Conservation (phyloP, 2,113 vertebrate genomes). For the Sprattus sprattus region DNA sequence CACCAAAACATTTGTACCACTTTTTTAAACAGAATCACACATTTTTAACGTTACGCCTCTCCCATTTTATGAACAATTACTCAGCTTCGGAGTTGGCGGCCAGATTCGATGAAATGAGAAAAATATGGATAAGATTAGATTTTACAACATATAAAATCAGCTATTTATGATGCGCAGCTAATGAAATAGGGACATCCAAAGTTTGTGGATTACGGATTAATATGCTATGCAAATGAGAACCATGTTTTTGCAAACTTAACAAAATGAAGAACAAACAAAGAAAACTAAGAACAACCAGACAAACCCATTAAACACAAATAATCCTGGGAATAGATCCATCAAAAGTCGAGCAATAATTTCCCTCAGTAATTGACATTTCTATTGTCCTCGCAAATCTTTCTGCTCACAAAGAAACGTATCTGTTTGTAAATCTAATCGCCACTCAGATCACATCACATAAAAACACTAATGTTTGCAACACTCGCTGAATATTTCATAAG, state of each 20-base stretch:
- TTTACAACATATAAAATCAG: not conserved
- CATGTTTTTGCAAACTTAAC: not conserved
- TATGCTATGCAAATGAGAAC: not conserved
- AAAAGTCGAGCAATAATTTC: not conserved
- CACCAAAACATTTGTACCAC: slow-evolving; percentile 29
- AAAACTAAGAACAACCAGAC: not conserved
- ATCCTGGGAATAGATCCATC: not conserved
- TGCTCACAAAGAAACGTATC: not conserved
- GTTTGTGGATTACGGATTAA: not conserved
- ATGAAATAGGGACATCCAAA: not conserved
- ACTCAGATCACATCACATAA: no score
- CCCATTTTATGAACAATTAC: slow-evolving; percentile 22
- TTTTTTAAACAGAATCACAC: slow-evolving; percentile 27
- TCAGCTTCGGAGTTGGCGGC: not conserved
- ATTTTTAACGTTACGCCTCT: slow-evolving; percentile 36
- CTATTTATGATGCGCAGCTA: not conserved
- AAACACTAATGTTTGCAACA: not conserved
- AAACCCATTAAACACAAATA: not conserved
- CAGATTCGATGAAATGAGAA: not conserved
- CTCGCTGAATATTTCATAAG: not conserved
- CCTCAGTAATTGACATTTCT: no score
- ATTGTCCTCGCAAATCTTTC: no score
- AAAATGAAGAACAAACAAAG: not conserved
- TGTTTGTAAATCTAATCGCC: no score
- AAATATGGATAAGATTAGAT: not conserved